Percentiles rank a stretch among this genome's conserved stretches.
phyloP scores from a whole-genome alignment of 2,113 vertebrate genomes.

The Morone saxatilis region DNA sequence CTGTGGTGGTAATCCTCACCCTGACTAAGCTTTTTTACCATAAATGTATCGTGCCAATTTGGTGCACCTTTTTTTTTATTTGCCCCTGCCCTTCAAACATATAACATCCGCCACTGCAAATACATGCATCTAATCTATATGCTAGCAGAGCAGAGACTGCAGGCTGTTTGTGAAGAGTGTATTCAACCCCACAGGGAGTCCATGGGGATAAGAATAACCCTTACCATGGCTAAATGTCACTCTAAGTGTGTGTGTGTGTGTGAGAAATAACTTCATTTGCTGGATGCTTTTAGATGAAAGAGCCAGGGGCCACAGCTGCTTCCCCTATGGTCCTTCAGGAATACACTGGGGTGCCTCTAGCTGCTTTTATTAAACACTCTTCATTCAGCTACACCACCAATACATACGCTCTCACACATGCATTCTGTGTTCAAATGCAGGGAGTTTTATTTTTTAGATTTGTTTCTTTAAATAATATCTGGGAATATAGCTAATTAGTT shows the following conservation, averaged over 20 bases:
- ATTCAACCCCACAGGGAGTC: conserved; percentile 54
- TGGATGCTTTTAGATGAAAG: conserved; percentile 72
- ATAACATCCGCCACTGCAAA: neutral
- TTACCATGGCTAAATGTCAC: conserved; percentile 64
- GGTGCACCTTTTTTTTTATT: too few relatives aligned
- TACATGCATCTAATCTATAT: conserved; percentile 32
- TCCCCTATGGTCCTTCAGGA: conserved; percentile 52
- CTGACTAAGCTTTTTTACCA: too few relatives aligned
- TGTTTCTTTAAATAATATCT: neutral
- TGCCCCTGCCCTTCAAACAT: too few relatives aligned
- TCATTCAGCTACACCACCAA: neutral
- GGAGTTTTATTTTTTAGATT: too few relatives aligned
- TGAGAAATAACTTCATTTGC: conserved; percentile 64
- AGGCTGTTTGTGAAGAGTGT: conserved; percentile 61
- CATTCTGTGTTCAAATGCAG: neutral
- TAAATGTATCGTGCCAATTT: too few relatives aligned
- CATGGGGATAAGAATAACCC: conserved; percentile 70
- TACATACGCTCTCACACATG: neutral
- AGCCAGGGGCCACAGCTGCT: conserved; percentile 59
- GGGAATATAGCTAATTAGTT: neutral
- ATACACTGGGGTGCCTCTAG: conserved; percentile 14
- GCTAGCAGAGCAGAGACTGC: conserved; percentile 27
- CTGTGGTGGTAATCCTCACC: too few relatives aligned
- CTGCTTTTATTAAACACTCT: conserved; percentile 56
- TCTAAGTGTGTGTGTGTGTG: conserved; percentile 12